phyloP scores from a whole-genome alignment of 2,888 invertebrate species.

The Melieria crassipennis region DNA sequence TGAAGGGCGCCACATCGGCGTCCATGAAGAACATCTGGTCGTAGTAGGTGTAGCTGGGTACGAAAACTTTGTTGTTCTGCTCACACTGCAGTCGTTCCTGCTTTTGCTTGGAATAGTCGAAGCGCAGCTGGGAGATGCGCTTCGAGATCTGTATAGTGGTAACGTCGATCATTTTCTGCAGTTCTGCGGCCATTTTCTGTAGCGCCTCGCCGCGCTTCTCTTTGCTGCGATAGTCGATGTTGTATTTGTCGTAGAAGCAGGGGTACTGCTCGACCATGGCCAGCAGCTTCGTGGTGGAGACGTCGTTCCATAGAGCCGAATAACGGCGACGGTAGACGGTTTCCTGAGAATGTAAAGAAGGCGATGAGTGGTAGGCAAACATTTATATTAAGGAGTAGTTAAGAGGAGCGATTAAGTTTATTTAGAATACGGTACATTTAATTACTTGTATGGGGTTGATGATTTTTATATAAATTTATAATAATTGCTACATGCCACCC shows the following conservation, averaged over 20 bases:
- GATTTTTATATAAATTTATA: too few species aligned
- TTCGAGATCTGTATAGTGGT: conserved; percentile 60
- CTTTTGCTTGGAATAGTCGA: conserved; percentile 60
- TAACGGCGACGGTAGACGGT: conserved; percentile 58
- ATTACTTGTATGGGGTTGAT: too few species aligned
- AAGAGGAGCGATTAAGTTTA: too few species aligned
- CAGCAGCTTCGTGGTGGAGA: conserved; percentile 55
- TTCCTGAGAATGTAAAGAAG: conserved; percentile 44
- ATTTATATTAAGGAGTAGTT: not conserved
- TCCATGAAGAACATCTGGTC: conserved; percentile 60
- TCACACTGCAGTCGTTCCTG: conserved; percentile 56
- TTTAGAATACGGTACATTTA: too few species aligned
- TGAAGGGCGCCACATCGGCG: conserved; percentile 58
- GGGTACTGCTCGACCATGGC: conserved; percentile 55
- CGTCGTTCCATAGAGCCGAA: conserved; percentile 60
- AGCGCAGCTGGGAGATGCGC: conserved; percentile 58
- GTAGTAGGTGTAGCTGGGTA: conserved; percentile 57
- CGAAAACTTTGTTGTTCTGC: conserved; percentile 51
- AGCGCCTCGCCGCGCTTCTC: conserved; percentile 58
- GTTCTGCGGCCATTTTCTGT: conserved; percentile 56
- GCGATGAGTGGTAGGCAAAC: conserved; percentile 1
- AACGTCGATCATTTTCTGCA: conserved; percentile 56
- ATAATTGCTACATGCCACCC: too few species aligned
- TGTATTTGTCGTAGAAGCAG: conserved; percentile 59
- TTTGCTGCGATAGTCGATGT: conserved; percentile 60